Evolutionary conservation across 2,113 vertebrate species (phyloP), one percentile per base, ranked within the genome.

Genomic region (Trichomycterus rosablanca): DNA sequence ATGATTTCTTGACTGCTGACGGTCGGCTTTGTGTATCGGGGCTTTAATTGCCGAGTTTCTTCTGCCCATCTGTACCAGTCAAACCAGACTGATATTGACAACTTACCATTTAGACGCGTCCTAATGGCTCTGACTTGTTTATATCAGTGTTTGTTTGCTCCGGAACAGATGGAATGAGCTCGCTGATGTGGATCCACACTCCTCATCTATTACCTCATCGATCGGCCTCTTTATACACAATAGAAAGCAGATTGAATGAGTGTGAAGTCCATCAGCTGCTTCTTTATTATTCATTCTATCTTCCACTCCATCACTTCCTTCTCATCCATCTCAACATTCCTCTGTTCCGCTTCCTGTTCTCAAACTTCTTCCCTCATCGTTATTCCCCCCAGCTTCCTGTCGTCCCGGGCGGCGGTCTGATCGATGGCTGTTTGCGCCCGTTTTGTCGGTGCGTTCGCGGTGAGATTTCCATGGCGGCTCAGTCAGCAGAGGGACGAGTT

Each of bases 191-290:
- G 7, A 42, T 43, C 53, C 15, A 20, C 39, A 60, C 59, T 15
- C 53, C 59, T 66, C 55, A 10, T 20, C 37, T 40, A 35, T 43
- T 66, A 59, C 65, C 18, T 59, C 71, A 71, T 65, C 54, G 66
- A 80, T 81, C 63, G 24, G 6, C 39, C 19, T 18, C 61, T 66
- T 55, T 59, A 67, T 64, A 46, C 73, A 71, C 68, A 78, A 71
- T 56, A 67, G 52, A 48, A 55, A 56, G 28, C 44, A 26, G 67
- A 9, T 16, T 58, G 71, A 76, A 63, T 52, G 56, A 46, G 51
- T 26, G 3, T 44, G 26, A 59, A 20, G 10, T 37, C 34, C 23
- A 20, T 22, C 54, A 12, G 39, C 52, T 14, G 1, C 9, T 5
- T 14, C 23, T 22, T 3, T 53, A 32, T 59, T 11, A 52, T 23